Percentiles rank a stretch among this genome's conserved stretches.
These are phyloP conservation scores for Eupleurogrammus muticus DNA, from an alignment of 2,797 vertebrate genomes.

Conservation along the genomic window DNA sequence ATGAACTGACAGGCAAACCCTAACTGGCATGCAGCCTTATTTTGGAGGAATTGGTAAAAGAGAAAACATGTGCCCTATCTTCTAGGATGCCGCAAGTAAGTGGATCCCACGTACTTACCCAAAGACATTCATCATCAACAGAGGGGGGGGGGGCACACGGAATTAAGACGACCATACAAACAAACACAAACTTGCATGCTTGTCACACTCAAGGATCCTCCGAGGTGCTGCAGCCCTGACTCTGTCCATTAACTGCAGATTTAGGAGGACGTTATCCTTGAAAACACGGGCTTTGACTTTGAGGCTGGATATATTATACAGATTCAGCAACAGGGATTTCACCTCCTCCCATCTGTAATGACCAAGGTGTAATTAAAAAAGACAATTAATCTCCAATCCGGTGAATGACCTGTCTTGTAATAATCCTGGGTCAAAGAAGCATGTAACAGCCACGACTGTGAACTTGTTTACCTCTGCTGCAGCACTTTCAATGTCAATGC, in stretches of 20 bases:
- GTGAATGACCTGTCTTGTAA: slow-evolving; percentile 34
- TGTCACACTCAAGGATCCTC: slow-evolving; percentile 14
- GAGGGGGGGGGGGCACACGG: too few species aligned
- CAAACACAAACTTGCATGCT: slow-evolving; percentile 34
- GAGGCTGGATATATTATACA: slow-evolving; percentile 48
- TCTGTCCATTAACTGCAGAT: slow-evolving; percentile 60
- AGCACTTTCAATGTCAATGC: slow-evolving; percentile 38
- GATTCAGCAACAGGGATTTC: slow-evolving; percentile 61
- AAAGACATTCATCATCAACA: slow-evolving; percentile 67
- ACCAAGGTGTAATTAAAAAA: slow-evolving; percentile 76
- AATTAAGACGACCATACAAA: slow-evolving; percentile 13
- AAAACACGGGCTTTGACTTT: slow-evolving; percentile 67
- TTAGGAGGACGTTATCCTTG: slow-evolving; percentile 52
- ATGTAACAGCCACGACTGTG: slow-evolving; percentile 10
- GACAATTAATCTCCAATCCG: slow-evolving; percentile 67
- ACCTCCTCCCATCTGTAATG: slow-evolving; percentile 59
- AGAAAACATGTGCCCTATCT: slow-evolving; percentile 18
- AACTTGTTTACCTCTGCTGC: slow-evolving; percentile 34
- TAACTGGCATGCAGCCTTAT: slow-evolving; percentile 20
- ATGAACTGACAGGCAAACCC: slow-evolving; percentile 30
- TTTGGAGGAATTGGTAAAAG: slow-evolving; percentile 27
- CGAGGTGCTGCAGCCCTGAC: slow-evolving; percentile 59
- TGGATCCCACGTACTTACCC: slow-evolving; percentile 59
- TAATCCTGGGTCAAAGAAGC: slow-evolving; percentile 55
- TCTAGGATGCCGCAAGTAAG: slow-evolving; percentile 1